Percentiles rank a stretch among this genome's conserved stretches.
phyloP scores from a whole-genome alignment of 1,140 invertebrate genomes.

The Tetragnatha versicolor region DNA sequence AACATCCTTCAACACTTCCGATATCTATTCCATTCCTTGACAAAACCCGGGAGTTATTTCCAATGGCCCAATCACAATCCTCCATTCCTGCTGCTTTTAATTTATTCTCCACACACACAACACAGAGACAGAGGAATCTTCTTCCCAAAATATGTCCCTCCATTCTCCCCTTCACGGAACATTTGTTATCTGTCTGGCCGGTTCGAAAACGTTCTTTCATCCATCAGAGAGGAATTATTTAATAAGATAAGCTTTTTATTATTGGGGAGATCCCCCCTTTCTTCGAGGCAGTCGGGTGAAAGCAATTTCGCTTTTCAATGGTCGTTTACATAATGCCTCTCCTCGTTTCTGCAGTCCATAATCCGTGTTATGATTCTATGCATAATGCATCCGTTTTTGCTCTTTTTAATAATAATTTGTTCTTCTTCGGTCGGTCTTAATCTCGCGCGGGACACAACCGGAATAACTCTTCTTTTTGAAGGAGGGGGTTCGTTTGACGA shows the following conservation, averaged over 20 bases:
- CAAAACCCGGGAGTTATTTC: neutral
- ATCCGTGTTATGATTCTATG: slow-evolving; percentile 52
- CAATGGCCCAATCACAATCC: slow-evolving; percentile 16
- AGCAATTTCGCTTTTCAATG: slow-evolving; percentile 54
- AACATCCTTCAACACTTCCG: no score
- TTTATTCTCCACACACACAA: neutral
- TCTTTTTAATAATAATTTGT: no score
- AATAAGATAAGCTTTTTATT: slow-evolving; percentile 48
- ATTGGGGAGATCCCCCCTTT: neutral
- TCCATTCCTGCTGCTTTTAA: slow-evolving; percentile 16
- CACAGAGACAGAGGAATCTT: slow-evolving; percentile 15
- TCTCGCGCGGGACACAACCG: no score
- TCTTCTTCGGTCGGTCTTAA: no score
- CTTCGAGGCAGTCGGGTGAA: slow-evolving; percentile 33
- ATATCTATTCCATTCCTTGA: no score
- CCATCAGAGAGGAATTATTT: slow-evolving; percentile 50
- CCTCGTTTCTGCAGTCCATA: slow-evolving; percentile 49
- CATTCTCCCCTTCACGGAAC: slow-evolving; percentile 35
- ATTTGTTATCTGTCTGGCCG: slow-evolving; percentile 45
- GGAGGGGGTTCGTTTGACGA: no score
- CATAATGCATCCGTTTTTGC: slow-evolving; percentile 52
- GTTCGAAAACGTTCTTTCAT: slow-evolving; percentile 35
- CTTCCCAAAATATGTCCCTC: slow-evolving; percentile 21
- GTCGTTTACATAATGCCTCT: slow-evolving; percentile 53
- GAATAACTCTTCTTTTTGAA: no score